Base-by-base conservation (phyloP, 2,888 invertebrate species). In the Stenodema calcarata region DNA sequence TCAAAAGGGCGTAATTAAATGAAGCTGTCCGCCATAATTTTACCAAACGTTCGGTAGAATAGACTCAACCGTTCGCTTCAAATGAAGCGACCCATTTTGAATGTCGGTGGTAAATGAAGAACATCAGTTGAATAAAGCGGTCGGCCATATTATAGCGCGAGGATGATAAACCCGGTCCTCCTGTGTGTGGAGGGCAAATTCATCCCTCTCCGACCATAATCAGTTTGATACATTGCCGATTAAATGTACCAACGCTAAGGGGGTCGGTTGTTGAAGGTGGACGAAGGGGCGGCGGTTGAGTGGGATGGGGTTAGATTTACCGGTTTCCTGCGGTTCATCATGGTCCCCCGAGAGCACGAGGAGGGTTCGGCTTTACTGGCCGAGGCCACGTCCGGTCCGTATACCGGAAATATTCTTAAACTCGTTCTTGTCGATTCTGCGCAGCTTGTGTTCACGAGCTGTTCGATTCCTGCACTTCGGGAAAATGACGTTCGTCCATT, bases 281-380 rank as follows among this genome's bases (percentile, higher is more conserved):
- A 7, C 2, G 35, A 35, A 7, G 7, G 2, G 35, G 23, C 18
- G 76, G 9, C 0, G 76, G 42, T 12, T 41, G 35, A 73, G 9
- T 27, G 0, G 28, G 35, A 41, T 41, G 44, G 78, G 44, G 78
- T 42, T 42, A 27, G 80, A 54, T 80, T 54, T 30, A 47, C 50
- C 54, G 80, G 80, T 80, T 80, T 80, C 80, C 80, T 47, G 80
- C 28, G 80, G 80, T 80, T 80, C 50, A 80, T 80, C 80, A 80
- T 80, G n/a, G 9, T 28, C 80, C 35, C 54, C 50, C 0, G 30
- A 6, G 35, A 41, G 18, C 35, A 16, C 54, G 1, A n/a, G 50
- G n/a, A 23, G 23, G 62, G 9, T 2, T 18, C 18, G 54, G 23
- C 3, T 50, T 3, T 9, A 16, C 11, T 50, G 62, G 62, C 0